Evolutionary conservation across 2,797 vertebrate genomes (phyloP).

Genomic region (Microhierax caerulescens): DNA sequence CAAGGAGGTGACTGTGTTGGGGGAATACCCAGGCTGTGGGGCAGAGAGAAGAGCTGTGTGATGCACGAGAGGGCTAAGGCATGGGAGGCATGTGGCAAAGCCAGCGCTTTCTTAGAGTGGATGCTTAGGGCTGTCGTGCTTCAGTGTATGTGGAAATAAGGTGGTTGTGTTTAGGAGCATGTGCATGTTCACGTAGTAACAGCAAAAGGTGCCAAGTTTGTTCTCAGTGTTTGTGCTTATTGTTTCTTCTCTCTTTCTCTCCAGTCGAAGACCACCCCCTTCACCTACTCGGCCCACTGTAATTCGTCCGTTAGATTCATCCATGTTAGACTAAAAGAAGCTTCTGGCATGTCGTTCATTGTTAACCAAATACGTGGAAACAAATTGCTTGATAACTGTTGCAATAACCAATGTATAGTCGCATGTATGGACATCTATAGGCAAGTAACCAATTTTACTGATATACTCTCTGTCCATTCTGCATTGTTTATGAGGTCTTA

Average conservation of each 20-base stretch:
- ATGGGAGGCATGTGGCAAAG: neutral
- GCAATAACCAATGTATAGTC: constrained; percentile 72
- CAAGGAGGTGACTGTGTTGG: neutral
- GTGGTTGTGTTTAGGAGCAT: neutral
- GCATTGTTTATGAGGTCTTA: constrained; percentile 52
- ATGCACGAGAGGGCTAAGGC: neutral
- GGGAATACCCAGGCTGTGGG: neutral
- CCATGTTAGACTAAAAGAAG: constrained; percentile 78
- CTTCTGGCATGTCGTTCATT: constrained; percentile 70
- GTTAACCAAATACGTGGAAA: constrained; percentile 69
- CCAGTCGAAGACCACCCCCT: constrained; percentile 81
- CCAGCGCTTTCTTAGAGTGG: neutral
- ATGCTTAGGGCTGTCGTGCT: neutral
- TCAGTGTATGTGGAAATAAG: rapidly evolving
- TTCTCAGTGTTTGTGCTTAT: constrained; percentile 22
- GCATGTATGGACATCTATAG: constrained; percentile 74
- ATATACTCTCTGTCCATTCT: constrained; percentile 51
- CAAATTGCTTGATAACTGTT: constrained; percentile 61
- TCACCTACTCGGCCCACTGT: constrained; percentile 81
- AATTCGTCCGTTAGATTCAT: constrained; percentile 79
- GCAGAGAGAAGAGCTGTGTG: neutral
- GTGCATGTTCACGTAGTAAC: neutral
- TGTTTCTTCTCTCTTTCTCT: constrained; percentile 72
- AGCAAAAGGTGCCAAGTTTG: neutral
- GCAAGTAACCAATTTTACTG: constrained; percentile 75